These are phyloP conservation scores for Astreopora myriophthalma DNA, from an alignment of 64 coral and sea anemone genomes.

Conservation along the genomic window DNA sequence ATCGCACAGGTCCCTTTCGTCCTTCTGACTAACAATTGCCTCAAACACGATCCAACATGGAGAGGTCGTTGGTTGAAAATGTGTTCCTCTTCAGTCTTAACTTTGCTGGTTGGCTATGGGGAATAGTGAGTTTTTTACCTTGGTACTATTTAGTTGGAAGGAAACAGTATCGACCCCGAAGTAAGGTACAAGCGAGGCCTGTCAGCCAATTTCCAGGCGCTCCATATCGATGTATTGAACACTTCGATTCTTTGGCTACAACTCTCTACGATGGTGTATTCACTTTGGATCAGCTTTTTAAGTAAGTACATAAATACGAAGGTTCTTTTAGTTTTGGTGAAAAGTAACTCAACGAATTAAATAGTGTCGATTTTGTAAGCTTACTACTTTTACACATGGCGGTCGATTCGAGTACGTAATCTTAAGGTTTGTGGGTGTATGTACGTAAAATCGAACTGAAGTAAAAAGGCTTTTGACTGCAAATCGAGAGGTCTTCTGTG, in stretches of 20 bases:
- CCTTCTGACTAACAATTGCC: background rate
- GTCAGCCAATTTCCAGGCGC: constrained; percentile 74
- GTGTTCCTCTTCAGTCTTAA: constrained; percentile 91
- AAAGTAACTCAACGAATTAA: too few relatives aligned
- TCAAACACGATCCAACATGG: constrained; percentile 35
- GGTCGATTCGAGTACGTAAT: too few relatives aligned
- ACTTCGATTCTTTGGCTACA: constrained; percentile 78
- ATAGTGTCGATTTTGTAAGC: too few relatives aligned
- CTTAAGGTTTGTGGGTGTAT: too few relatives aligned
- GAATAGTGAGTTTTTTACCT: constrained; percentile 84
- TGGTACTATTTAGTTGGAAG: constrained; percentile 94
- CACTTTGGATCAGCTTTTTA: constrained; percentile 97
- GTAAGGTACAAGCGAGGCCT: constrained; percentile 74
- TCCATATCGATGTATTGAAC: constrained; percentile 88
- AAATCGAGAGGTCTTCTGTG: background rate
- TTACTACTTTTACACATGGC: too few relatives aligned
- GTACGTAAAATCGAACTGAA: too few relatives aligned
- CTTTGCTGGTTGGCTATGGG: constrained; percentile 90
- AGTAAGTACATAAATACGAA: constrained; percentile 43
- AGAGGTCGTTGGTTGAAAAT: constrained; percentile 80
- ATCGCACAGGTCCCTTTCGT: background rate
- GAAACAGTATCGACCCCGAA: constrained; percentile 49
- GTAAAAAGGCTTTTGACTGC: background rate
- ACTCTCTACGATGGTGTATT: constrained; percentile 85
- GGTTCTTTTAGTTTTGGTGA: background rate